phyloP scores from a whole-genome alignment of 2,888 invertebrate species.

The Chironomus riparius region DNA sequence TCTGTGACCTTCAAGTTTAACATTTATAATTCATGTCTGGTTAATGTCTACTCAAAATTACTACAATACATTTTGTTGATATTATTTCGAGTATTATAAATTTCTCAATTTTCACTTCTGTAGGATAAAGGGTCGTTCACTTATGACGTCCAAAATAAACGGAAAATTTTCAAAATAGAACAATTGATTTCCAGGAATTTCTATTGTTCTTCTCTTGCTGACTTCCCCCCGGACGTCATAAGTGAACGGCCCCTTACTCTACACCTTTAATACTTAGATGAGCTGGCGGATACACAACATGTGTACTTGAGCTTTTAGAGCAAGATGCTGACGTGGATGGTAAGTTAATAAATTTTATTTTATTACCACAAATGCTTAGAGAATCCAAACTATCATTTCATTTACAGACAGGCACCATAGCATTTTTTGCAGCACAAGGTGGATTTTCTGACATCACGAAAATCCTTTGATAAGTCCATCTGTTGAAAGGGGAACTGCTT shows the following conservation, averaged over 20 bases:
- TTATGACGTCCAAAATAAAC: too few relatives aligned
- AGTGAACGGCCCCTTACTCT: too few relatives aligned
- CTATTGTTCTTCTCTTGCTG: too few relatives aligned
- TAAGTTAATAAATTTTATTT: slow-evolving; percentile 38
- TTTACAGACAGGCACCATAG: slow-evolving; percentile 76
- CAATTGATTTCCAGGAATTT: too few relatives aligned
- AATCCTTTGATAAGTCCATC: slow-evolving; percentile 64
- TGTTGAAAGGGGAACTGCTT: slow-evolving; percentile 84
- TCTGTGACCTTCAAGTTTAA: not conserved
- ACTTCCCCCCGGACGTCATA: too few relatives aligned
- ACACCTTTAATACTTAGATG: slow-evolving; percentile 87
- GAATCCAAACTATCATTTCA: not conserved
- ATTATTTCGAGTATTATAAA: not conserved
- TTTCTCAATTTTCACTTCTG: slow-evolving; percentile 29
- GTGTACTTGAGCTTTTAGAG: slow-evolving; percentile 75
- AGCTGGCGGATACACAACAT: slow-evolving; percentile 81
- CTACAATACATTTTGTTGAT: not conserved
- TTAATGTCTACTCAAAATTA: not conserved
- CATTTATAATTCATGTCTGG: not conserved
- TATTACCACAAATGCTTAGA: not conserved
- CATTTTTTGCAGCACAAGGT: slow-evolving; percentile 88
- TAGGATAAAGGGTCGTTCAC: too few relatives aligned
- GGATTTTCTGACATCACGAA: slow-evolving; percentile 77
- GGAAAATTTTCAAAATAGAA: too few relatives aligned
- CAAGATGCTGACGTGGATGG: slow-evolving; percentile 87